Evolutionary conservation across 2,888 invertebrate species (phyloP).

Genomic region (Ellobium chinense): DNA sequence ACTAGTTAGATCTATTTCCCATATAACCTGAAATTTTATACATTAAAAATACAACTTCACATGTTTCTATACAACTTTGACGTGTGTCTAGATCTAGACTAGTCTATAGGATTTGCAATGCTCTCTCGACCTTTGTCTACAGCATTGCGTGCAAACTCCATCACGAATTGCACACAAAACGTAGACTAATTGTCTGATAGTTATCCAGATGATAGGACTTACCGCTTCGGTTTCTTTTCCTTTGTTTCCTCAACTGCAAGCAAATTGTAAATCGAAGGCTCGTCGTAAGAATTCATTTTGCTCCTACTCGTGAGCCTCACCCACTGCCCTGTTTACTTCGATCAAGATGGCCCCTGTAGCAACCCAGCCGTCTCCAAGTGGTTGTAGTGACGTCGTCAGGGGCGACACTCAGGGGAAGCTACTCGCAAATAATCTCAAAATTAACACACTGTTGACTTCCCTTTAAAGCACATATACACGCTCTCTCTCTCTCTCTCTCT

Average conservation of each 20-base stretch:
- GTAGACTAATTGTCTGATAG: too few species aligned
- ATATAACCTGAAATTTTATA: too few species aligned
- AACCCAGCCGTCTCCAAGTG: too few species aligned
- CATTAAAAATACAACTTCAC: too few species aligned
- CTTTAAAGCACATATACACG: too few species aligned
- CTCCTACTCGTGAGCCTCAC: background rate
- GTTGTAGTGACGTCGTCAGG: constrained; percentile 9
- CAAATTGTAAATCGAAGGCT: constrained; percentile 43
- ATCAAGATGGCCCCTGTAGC: constrained; percentile 25
- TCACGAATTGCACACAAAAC: too few species aligned
- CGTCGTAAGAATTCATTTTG: constrained; percentile 39
- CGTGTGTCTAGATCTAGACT: too few species aligned
- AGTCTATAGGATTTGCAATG: too few species aligned
- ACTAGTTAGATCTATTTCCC: too few species aligned
- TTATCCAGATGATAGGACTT: background rate
- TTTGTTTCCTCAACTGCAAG: constrained; percentile 37
- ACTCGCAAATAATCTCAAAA: constrained; percentile 1
- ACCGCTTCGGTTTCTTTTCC: constrained; percentile 32
- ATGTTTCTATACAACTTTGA: too few species aligned
- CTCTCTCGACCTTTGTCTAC: too few species aligned
- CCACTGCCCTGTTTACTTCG: background rate
- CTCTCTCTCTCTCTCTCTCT: background rate
- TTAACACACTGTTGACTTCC: background rate
- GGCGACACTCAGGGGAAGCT: constrained; percentile 10
- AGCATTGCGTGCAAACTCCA: too few species aligned